Base-by-base conservation (phyloP, 2,888 invertebrate species). In the Rhodophaea formosa region DNA sequence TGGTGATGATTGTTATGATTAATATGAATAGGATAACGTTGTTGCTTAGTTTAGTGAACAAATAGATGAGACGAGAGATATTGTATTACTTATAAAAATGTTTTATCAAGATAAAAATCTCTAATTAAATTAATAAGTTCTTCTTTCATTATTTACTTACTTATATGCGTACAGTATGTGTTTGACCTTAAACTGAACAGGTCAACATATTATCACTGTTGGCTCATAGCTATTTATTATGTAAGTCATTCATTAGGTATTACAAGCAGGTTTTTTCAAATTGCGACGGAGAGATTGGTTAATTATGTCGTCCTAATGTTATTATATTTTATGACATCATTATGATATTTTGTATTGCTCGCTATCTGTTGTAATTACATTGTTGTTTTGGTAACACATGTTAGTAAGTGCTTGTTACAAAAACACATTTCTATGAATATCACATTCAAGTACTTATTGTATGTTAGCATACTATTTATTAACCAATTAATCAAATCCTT, bases 151-250 rank as follows among this genome's bases (percentile, higher is more conserved):
- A 3, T 23, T 23, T 2, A 23, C n/a, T n/a, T n/a, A n/a, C n/a
- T n/a, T n/a, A n/a, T n/a, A n/a, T n/a, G n/a, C n/a, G n/a, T n/a
- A n/a, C n/a, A n/a, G n/a, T n/a, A n/a, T 57, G 58, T 56, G 56
- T 51, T 49, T 63, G 66, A 68, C 67, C 64, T 64, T 59, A 64
- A 64, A 61, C 62, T 61, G 60, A 58, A 60, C 59, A 56, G 59
- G 65, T 62, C 62, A 59, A 52, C 58, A 59, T 56, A 58, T 64
- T 66, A 63, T 63, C 60, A 62, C 60, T 65, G 61, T 66, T 62
- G 58, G 62, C 53, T 67, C 60, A 59, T 53, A 62, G 58, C 59
- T 62, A 63, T 65, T 62, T 65, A 23, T 23, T 23, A 57, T 64
- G 58, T 66, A 61, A 63, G 42, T 63, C 61, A 58, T 61, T n/a